These are phyloP conservation scores for Rhamnusium bicolor DNA, from an alignment of 2,888 invertebrate species.

Conservation along the genomic window DNA sequence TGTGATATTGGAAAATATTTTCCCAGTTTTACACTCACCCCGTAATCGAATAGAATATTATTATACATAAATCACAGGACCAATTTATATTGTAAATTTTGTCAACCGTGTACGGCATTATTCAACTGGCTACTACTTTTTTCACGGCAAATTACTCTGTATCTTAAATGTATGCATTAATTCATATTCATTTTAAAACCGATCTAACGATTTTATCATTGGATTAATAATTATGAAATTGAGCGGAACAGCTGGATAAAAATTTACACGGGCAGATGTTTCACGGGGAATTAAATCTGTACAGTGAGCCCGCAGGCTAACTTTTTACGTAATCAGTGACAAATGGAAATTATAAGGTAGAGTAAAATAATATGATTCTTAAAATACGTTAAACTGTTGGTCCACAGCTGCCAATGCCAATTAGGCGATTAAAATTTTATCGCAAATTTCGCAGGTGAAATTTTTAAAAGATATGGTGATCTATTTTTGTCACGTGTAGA, in stretches of 20 bases:
- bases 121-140: constrained; percentile 2
- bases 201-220: constrained; percentile 11
- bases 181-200: constrained; percentile 11
- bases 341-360: background rate
- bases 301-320: background rate
- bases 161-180: constrained; percentile 13
- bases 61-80: background rate
- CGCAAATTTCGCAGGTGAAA: background rate
- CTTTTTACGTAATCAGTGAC: background rate
- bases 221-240: constrained; percentile 4
- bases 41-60: background rate
- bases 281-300: background rate
- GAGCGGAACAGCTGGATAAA: constrained; percentile 11
- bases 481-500: background rate
- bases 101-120: background rate
- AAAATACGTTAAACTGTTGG: background rate
- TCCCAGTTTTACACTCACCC: background rate
- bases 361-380: background rate
- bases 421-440: background rate
- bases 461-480: background rate
- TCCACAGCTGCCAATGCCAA: background rate
- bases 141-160: background rate
- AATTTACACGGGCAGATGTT: background rate
- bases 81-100: background rate
- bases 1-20: background rate